Percentiles rank a stretch among this genome's conserved stretches.
Conservation (phyloP, 2,888 invertebrate genomes). For the Standfussiana lucernea region DNA sequence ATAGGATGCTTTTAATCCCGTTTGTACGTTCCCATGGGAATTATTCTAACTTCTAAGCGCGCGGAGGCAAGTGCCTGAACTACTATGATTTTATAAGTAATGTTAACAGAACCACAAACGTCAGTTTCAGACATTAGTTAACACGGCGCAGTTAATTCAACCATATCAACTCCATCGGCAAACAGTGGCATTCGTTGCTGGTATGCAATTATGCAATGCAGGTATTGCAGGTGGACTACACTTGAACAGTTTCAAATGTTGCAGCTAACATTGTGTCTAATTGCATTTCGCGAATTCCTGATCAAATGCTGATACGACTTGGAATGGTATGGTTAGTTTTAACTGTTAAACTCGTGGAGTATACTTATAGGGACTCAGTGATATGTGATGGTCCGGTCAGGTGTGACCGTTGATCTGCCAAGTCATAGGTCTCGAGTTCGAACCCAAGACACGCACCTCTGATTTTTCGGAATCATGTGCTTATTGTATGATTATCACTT, state of each 20-base stretch:
- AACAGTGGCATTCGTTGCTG: conserved; percentile 12
- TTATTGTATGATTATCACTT: no score
- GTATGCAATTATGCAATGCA: conserved; percentile 43
- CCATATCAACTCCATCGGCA: conserved; percentile 27
- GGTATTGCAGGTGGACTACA: conserved; percentile 42
- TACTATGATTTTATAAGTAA: not conserved
- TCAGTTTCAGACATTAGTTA: not conserved
- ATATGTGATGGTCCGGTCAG: no score
- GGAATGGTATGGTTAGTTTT: not conserved
- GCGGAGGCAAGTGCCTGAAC: not conserved
- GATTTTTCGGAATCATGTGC: no score
- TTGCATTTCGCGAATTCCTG: conserved; percentile 24
- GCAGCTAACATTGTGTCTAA: conserved; percentile 19
- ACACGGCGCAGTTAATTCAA: not conserved
- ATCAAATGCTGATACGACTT: conserved; percentile 33
- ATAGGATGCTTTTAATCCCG: not conserved
- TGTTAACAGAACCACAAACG: not conserved
- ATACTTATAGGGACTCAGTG: no score
- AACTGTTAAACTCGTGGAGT: not conserved
- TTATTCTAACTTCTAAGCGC: no score
- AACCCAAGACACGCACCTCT: no score
- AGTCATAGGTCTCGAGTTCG: no score
- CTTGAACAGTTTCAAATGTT: conserved; percentile 15
- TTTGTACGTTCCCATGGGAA: not conserved
- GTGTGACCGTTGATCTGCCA: no score